These are phyloP conservation scores for Euthynnus affinis DNA, from an alignment of 2,797 vertebrate species.

Conservation along the genomic window DNA sequence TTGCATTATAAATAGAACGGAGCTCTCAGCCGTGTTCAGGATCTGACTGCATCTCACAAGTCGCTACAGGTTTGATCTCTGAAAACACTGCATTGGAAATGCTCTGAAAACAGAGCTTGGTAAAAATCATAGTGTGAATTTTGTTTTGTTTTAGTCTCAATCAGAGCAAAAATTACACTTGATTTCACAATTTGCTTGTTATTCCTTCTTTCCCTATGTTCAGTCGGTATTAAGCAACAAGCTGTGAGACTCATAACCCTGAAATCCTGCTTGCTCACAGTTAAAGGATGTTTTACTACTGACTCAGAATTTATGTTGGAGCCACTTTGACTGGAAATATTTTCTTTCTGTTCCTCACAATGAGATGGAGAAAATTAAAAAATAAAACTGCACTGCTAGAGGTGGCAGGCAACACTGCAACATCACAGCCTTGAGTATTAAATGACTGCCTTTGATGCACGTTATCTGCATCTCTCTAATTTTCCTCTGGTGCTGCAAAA, in stretches of 20 bases:
- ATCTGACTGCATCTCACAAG: slow-evolving; percentile 58
- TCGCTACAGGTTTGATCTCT: slow-evolving; percentile 57
- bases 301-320: slow-evolving; percentile 27
- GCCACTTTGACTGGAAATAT: slow-evolving; percentile 19
- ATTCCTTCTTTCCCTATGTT: slow-evolving; percentile 1
- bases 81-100: slow-evolving; percentile 1
- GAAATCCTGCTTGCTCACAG: slow-evolving; percentile 43
- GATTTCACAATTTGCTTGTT: slow-evolving; percentile 42
- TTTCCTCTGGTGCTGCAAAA: slow-evolving; percentile 35
- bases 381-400: slow-evolving; percentile 28
- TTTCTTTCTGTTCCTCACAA: slow-evolving; percentile 25
- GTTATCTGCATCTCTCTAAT: slow-evolving; percentile 60
- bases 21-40: slow-evolving; percentile 66
- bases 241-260: slow-evolving; percentile 27
- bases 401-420: slow-evolving; percentile 25
- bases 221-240: slow-evolving; percentile 36
- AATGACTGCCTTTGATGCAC: slow-evolving; percentile 56
- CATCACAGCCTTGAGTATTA: slow-evolving; percentile 42
- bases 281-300: slow-evolving; percentile 42
- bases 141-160: slow-evolving; percentile 34
- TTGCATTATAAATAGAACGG: slow-evolving; percentile 81
- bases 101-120: background rate
- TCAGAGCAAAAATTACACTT: slow-evolving; percentile 22
- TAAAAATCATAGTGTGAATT: slow-evolving; percentile 9
- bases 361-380: slow-evolving; percentile 33